Percentiles rank a stretch among this genome's conserved stretches.
Conservation (phyloP, 2,888 invertebrate species). For the Vesta saturnalis region DNA sequence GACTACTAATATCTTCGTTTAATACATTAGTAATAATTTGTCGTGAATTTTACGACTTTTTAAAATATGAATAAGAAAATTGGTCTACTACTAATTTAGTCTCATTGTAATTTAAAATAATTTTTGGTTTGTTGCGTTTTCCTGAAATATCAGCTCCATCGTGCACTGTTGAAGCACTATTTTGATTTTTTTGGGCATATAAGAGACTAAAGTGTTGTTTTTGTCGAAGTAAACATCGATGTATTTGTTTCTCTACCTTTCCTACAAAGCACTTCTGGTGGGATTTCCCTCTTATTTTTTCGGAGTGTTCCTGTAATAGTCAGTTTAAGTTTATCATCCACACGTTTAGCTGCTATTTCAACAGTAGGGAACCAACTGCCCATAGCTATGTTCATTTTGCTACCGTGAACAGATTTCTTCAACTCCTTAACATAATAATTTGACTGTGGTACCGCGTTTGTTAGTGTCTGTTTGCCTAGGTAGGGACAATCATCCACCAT, state of each 20-base stretch:
- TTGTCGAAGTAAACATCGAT: too few relatives aligned
- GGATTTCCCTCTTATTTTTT: neutral
- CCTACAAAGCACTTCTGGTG: neutral
- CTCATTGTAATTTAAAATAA: neutral
- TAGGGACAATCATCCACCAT: neutral
- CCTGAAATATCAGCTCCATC: neutral
- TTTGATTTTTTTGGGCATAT: neutral
- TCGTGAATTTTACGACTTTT: too few relatives aligned
- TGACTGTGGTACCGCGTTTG: neutral
- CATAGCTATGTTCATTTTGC: neutral
- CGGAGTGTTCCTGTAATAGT: neutral
- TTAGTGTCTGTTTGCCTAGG: neutral
- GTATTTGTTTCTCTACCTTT: too few relatives aligned
- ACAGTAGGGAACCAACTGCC: neutral
- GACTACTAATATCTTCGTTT: too few relatives aligned
- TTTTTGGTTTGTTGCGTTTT: neutral
- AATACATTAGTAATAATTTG: too few relatives aligned
- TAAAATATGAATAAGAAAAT: too few relatives aligned
- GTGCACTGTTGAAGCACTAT: neutral
- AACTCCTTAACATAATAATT: neutral
- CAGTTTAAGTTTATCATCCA: neutral
- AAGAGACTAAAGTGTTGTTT: too few relatives aligned
- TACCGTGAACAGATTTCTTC: too few relatives aligned
- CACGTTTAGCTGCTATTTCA: neutral
- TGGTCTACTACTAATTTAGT: neutral